A percentile compares a stretch with the other conserved stretches of the same genome.
phyloP scores from a whole-genome alignment of 2,113 vertebrate species.

The Carlito syrichta region DNA sequence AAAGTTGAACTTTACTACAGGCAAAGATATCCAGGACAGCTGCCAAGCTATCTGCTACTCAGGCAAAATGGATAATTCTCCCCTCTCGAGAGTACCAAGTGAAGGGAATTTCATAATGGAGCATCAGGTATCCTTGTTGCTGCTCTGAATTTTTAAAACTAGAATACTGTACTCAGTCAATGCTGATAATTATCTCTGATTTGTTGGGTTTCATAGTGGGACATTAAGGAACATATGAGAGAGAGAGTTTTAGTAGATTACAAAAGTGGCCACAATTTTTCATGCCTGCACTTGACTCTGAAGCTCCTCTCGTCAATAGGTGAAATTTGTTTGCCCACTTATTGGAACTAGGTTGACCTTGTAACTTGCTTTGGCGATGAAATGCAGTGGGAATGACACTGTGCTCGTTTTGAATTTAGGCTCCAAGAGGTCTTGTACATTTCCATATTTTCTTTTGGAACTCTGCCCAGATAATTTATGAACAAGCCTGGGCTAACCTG shows the following conservation, averaged over 20 bases:
- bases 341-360: not conserved
- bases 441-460: not conserved
- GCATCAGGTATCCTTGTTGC: not conserved
- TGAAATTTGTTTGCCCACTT: not conserved
- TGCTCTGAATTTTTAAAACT: not conserved
- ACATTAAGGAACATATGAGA: not conserved
- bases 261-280: not conserved
- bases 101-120: not conserved
- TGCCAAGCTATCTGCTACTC: not conserved
- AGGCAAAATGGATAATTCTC: not conserved
- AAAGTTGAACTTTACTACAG: not conserved
- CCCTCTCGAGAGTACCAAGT: not conserved
- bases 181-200: not conserved
- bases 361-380: not conserved
- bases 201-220: not conserved
- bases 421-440: not conserved
- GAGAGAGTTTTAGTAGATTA: not conserved
- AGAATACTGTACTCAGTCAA: not conserved
- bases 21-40: not conserved
- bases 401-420: not conserved
- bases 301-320: not conserved
- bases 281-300: not conserved
- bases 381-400: not conserved
- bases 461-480: not conserved
- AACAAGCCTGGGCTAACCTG: not conserved